Evolutionary conservation across 2,113 vertebrate genomes (phyloP), one percentile per base, ranked within the genome.

Genomic region (Myrmophylax atrothorax): DNA sequence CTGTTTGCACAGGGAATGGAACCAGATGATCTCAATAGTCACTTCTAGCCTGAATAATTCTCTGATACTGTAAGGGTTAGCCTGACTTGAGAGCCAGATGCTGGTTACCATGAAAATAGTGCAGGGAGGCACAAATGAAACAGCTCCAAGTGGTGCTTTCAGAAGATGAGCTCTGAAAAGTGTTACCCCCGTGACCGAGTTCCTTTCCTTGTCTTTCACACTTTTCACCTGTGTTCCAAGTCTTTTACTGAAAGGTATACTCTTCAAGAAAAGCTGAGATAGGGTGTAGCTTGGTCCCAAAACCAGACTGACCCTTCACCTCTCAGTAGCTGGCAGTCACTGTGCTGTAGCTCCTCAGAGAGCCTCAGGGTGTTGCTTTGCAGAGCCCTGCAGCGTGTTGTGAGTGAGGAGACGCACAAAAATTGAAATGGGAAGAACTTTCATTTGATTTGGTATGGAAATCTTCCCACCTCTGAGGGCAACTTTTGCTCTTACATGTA

Each of bases 251-350:
- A n/a, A 63, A 76, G 47, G 19, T 55, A 20, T 38, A 37, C 18
- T 76, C 22, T 64, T 46, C 46, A 83, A 80, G 47, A 31, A 52
- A 42, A 80, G 31, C 22, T 62, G 60, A 75, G 24, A 28, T 35
- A 78, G 17, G 10, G 29, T 62, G 46, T 70, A 44, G 5, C 47
- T 44, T 52, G 37, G 29, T 84, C 35, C 18, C 58, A 69, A 67
- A 18, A 17, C 6, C 38, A 73, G 28, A 10, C 26, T 59, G 63
- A 68, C 37, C 8, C 35, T 68, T 68, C 33, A 64, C 7, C 33
- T 58, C 49, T 49, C 0, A 0, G 47, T 31, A 49, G 14, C 33
- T 63, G 42, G 18, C 1, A 1, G 31, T 58, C 46, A 40, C 40
- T 3, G 1, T 63, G 49, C 35, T n/a, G 17, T 37, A 38, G 33